Conservation (phyloP, 2,113 vertebrate genomes). For the Microcebus jonahi region DNA sequence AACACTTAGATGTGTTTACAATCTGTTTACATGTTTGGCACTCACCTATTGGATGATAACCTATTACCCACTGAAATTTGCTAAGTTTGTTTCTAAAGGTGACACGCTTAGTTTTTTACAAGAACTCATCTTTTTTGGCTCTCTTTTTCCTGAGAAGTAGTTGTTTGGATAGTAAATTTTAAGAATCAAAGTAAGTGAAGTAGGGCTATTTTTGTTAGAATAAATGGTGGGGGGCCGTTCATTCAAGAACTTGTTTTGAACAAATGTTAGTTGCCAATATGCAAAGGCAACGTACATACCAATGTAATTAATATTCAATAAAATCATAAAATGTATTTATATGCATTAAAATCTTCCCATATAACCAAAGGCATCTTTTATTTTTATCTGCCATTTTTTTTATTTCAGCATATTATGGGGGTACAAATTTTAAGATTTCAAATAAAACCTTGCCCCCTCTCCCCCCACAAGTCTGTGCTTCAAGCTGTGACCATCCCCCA, state of each 20-base stretch:
- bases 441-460: no score
- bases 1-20: background rate
- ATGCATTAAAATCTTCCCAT: background rate
- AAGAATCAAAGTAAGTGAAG: background rate
- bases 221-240: background rate
- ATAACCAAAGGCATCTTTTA: background rate
- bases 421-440: no score
- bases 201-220: background rate
- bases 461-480: no score
- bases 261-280: background rate
- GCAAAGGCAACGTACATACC: background rate
- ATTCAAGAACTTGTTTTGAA: background rate
- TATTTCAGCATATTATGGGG: no score
- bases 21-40: background rate
- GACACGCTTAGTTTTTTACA: slow-evolving; percentile 6
- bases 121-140: background rate
- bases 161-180: slow-evolving; percentile 31
- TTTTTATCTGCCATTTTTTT: slow-evolving; percentile 31
- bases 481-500: no score
- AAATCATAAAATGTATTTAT: background rate
- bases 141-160: background rate
- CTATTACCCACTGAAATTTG: background rate
- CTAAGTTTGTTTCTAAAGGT: slow-evolving; percentile 54
- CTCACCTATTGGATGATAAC: background rate
- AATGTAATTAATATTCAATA: background rate